These are phyloP conservation scores for Drosophila histrio DNA, from an alignment of 2,888 invertebrate genomes.

Conservation along the genomic window DNA sequence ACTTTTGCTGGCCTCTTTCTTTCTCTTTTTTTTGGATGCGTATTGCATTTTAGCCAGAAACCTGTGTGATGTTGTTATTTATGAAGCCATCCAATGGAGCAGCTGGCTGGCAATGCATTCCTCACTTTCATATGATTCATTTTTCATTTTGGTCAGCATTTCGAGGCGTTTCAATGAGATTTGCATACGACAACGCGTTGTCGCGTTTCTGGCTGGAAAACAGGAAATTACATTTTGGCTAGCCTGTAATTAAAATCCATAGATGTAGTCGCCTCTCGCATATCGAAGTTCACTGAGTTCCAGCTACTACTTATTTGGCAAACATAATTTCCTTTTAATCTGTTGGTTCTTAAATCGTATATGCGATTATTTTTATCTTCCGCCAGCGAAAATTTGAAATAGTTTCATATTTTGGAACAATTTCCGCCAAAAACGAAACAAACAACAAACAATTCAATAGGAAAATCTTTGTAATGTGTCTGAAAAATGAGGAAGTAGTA, in stretches of 20 bases:
- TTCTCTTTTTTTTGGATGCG: constrained; percentile 5
- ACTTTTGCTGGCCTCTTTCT: neutral
- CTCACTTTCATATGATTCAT: constrained; percentile 13
- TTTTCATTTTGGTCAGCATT: constrained; percentile 6
- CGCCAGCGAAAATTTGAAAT: neutral
- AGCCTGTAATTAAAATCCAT: constrained; percentile 36
- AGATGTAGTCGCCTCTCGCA: constrained; percentile 19
- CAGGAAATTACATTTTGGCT: constrained; percentile 51
- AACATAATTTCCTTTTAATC: constrained; percentile 41
- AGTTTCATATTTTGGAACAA: neutral
- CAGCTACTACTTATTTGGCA: constrained; percentile 33
- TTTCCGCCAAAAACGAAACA: constrained; percentile 7
- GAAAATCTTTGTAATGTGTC: neutral
- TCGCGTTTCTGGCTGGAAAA: neutral
- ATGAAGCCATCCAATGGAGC: constrained; percentile 1
- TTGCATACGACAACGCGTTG: constrained; percentile 8
- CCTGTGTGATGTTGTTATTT: constrained; percentile 2
- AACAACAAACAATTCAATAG: neutral
- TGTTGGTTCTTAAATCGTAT: neutral
- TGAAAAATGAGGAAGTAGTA: neutral
- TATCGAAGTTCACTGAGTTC: constrained; percentile 17
- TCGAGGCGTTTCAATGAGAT: constrained; percentile 4
- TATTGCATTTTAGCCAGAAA: constrained; percentile 19
- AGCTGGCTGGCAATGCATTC: constrained; percentile 14
- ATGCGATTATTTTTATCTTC: neutral